Conservation (phyloP, 2,797 vertebrate genomes). For the Octomys mimax region DNA sequence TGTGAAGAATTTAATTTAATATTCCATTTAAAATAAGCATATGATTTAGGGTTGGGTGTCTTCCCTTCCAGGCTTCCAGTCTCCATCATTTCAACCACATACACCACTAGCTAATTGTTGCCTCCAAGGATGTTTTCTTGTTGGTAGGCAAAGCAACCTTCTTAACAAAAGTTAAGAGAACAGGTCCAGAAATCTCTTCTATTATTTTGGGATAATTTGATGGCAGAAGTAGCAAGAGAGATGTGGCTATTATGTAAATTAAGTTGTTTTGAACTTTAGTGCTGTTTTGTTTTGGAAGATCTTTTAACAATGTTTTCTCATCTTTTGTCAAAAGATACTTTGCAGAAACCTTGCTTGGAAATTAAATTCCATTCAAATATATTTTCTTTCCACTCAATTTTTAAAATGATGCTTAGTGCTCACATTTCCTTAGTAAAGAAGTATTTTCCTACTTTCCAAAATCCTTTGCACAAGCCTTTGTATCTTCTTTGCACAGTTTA, state of each 20-base stretch:
- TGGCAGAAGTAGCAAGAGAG: conserved; percentile 43
- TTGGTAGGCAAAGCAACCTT: conserved; percentile 55
- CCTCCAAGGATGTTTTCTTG: conserved; percentile 40
- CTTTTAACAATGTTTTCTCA: conserved; percentile 54
- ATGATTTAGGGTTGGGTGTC: conserved; percentile 85
- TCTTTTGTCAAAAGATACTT: conserved; percentile 62
- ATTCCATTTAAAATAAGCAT: conserved; percentile 90
- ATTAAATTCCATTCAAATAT: conserved; percentile 59
- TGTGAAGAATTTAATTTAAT: conserved; percentile 89
- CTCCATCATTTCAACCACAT: conserved; percentile 62
- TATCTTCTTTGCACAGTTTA: conserved; percentile 57
- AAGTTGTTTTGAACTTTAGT: conserved; percentile 62
- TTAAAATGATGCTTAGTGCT: conserved; percentile 49
- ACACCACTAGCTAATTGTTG: conserved; percentile 50
- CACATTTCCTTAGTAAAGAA: conserved; percentile 50
- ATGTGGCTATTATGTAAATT: conserved; percentile 66
- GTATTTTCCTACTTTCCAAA: conserved; percentile 13
- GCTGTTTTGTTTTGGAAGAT: conserved; percentile 54
- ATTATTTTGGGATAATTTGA: conserved; percentile 58
- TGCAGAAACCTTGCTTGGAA: conserved; percentile 57
- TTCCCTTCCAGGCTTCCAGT: conserved; percentile 66
- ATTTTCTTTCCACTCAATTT: conserved; percentile 51
- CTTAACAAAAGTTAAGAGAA: conserved; percentile 71
- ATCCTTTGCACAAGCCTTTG: neutral
- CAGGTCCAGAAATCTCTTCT: conserved; percentile 61